phyloP scores from a whole-genome alignment of 2,113 vertebrate species.

The Melanerpes formicivorus region DNA sequence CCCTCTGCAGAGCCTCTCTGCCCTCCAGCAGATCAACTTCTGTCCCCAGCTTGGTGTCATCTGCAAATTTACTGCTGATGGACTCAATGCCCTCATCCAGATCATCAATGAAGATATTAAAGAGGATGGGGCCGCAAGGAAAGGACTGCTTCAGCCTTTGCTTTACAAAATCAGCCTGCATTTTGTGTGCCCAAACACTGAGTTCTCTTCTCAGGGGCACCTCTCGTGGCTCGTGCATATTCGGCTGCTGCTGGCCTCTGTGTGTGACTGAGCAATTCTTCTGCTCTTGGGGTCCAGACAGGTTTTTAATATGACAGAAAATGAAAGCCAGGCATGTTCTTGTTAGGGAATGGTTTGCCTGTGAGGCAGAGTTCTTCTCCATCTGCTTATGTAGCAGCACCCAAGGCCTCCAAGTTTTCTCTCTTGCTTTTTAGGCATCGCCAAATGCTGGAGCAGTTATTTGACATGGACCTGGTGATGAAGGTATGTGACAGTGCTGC shows the following conservation, averaged over 20 bases:
- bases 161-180: not conserved
- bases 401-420: not conserved
- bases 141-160: not conserved
- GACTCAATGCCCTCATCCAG: too few species aligned
- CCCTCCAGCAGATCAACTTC: too few species aligned
- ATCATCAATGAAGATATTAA: too few species aligned
- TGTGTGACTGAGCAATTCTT: not conserved
- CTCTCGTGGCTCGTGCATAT: not conserved
- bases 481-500: constrained; percentile 81
- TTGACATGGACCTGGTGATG: constrained; percentile 96
- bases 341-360: not conserved
- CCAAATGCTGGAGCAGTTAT: constrained; percentile 90
- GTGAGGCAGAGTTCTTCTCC: not conserved
- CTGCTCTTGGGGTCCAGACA: not conserved
- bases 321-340: not conserved
- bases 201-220: not conserved
- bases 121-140: not conserved
- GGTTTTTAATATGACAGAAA: not conserved
- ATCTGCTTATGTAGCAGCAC: not conserved
- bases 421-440: constrained; percentile 83
- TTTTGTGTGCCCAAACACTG: not conserved
- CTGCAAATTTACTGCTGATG: too few species aligned
- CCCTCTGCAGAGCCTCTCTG: too few species aligned
- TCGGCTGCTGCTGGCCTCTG: not conserved
- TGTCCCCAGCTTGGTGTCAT: too few species aligned